Conservation (phyloP, 2,888 invertebrate species). For the Sympetrum striolatum region DNA sequence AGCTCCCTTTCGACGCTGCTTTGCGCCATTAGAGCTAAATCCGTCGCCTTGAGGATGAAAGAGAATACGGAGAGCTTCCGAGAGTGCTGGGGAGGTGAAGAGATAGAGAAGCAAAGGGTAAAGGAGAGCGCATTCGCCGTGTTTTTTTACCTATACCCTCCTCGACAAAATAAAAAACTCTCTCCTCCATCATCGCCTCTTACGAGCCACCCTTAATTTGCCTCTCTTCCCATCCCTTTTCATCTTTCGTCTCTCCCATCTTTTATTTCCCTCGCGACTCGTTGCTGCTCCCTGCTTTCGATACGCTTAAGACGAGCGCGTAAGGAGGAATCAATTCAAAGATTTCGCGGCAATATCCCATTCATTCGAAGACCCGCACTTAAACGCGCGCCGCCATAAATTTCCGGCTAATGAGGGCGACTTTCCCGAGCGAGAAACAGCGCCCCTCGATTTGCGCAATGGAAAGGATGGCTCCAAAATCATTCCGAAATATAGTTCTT, state of each 20-base stretch:
- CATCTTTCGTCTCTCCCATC: neutral
- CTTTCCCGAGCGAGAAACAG: too few species aligned
- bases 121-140: neutral
- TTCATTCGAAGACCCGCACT: neutral
- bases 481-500: too few species aligned
- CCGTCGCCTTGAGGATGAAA: neutral
- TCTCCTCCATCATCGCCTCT: neutral
- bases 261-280: neutral
- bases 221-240: neutral
- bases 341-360: neutral
- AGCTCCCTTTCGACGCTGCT: neutral
- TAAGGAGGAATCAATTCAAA: neutral
- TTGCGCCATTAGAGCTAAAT: neutral
- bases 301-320: neutral
- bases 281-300: neutral
- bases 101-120: neutral
- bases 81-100: neutral
- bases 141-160: neutral
- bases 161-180: neutral
- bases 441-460: too few species aligned
- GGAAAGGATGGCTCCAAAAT: too few species aligned
- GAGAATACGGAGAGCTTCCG: neutral
- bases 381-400: too few species aligned
- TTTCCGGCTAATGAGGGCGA: too few species aligned
- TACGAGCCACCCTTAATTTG: neutral